Evolutionary conservation across 1,140 invertebrate species (phyloP).

Genomic region (Psilanteris sp.): DNA sequence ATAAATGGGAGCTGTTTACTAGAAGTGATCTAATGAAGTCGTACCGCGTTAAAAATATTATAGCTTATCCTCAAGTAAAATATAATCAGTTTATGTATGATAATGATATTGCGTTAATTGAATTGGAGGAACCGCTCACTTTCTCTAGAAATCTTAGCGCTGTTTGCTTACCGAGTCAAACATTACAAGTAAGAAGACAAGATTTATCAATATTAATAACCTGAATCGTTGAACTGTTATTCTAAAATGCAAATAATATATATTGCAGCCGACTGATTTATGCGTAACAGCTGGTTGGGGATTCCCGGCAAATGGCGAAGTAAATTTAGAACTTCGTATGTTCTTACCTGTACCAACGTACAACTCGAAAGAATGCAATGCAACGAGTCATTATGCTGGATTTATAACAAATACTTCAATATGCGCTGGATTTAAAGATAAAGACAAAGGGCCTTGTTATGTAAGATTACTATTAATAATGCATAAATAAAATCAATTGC

Average conservation of each 20-base stretch:
- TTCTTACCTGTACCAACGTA: slow-evolving; percentile 82
- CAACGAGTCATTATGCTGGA: slow-evolving; percentile 82
- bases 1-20: slow-evolving; percentile 76
- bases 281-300: slow-evolving; percentile 84
- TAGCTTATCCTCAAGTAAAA: slow-evolving; percentile 83
- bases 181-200: slow-evolving; percentile 72
- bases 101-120: slow-evolving; percentile 82
- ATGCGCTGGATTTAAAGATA: slow-evolving; percentile 82
- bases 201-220: background rate
- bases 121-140: slow-evolving; percentile 79
- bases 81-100: slow-evolving; percentile 82
- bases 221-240: background rate
- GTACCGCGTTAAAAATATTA: slow-evolving; percentile 76
- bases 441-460: slow-evolving; percentile 82
- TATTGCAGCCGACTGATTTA: slow-evolving; percentile 78
- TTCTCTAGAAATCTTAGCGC: slow-evolving; percentile 81
- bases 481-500: too few relatives aligned
- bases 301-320: slow-evolving; percentile 79
- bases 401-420: slow-evolving; percentile 81
- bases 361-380: slow-evolving; percentile 81
- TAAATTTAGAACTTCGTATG: slow-evolving; percentile 80
- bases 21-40: slow-evolving; percentile 75
- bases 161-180: slow-evolving; percentile 80
- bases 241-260: background rate
- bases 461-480: slow-evolving; percentile 77